Conservation (phyloP, 2,113 vertebrate species). For the Leptobrachium ailaonicum region DNA sequence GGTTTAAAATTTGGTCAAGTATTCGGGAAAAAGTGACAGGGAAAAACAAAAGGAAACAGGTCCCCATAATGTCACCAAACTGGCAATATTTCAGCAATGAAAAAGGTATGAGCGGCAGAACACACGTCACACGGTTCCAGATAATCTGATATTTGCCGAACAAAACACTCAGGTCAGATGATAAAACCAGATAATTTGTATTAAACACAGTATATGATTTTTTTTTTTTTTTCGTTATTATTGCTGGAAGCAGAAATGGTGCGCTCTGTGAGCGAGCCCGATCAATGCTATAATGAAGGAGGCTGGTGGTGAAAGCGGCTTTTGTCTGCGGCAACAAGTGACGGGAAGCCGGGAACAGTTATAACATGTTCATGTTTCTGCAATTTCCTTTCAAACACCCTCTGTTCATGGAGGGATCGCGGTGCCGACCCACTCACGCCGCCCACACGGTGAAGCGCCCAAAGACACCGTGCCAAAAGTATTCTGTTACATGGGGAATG, state of each 20-base stretch:
- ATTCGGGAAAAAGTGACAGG: too few species aligned
- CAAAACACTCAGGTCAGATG: too few species aligned
- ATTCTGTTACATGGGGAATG: conserved; percentile 29
- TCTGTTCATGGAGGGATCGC: conserved; percentile 41
- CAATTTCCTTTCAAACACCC: conserved; percentile 50
- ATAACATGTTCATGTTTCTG: conserved; percentile 49
- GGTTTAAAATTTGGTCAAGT: too few species aligned
- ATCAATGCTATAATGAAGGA: conserved; percentile 24
- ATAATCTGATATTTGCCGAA: too few species aligned
- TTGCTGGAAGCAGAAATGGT: neutral
- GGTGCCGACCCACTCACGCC: conserved; percentile 36
- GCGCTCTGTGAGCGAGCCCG: conserved; percentile 28
- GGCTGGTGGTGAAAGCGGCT: conserved; percentile 30
- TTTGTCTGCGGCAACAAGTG: conserved; percentile 52
- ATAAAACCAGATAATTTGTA: too few species aligned
- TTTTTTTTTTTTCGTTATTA: neutral
- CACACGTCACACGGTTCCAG: too few species aligned
- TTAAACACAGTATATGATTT: too few species aligned
- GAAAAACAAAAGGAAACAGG: too few species aligned
- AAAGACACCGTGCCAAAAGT: conserved; percentile 39
- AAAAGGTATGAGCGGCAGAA: too few species aligned
- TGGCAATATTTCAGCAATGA: too few species aligned
- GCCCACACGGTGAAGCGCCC: neutral
- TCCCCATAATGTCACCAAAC: too few species aligned
- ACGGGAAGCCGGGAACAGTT: conserved; percentile 30